phyloP scores from a whole-genome alignment of 2,888 invertebrate genomes.

The Tupiocoris notatus region DNA sequence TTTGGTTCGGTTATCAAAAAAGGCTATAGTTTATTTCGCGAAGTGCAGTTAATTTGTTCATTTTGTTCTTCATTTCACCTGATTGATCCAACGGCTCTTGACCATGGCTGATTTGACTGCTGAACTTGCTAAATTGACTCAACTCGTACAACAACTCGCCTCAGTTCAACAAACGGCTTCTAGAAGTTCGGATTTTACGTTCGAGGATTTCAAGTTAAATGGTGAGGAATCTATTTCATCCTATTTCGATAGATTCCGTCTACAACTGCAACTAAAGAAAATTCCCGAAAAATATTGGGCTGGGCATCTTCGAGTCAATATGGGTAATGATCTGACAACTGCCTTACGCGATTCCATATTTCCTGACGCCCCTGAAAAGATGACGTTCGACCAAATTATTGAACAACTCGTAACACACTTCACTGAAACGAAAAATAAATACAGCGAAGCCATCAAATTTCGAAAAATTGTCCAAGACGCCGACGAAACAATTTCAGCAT shows the following conservation, averaged over 20 bases:
- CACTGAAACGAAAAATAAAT: not conserved
- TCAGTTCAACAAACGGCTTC: too few species aligned
- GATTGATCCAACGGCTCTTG: too few species aligned
- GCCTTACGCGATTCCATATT: not conserved
- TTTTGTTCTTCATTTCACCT: too few species aligned
- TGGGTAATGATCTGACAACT: not conserved
- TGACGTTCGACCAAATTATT: not conserved
- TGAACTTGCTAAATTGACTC: too few species aligned
- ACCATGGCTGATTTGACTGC: too few species aligned
- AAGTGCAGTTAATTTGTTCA: too few species aligned
- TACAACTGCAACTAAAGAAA: not conserved
- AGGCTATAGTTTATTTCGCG: too few species aligned
- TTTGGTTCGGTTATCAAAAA: too few species aligned
- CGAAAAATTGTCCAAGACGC: not conserved
- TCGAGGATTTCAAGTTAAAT: not conserved
- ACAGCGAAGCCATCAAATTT: slow-evolving; percentile 15
- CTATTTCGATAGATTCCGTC: not conserved
- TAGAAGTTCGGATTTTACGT: too few species aligned
- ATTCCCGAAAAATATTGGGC: not conserved
- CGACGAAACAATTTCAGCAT: not conserved
- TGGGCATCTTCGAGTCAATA: not conserved
- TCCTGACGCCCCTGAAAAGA: not conserved
- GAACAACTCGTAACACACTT: not conserved
- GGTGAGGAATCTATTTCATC: not conserved
- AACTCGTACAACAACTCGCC: too few species aligned